Evolutionary conservation across 2,113 vertebrate species (phyloP).

Genomic region (Saguinus midas): DNA sequence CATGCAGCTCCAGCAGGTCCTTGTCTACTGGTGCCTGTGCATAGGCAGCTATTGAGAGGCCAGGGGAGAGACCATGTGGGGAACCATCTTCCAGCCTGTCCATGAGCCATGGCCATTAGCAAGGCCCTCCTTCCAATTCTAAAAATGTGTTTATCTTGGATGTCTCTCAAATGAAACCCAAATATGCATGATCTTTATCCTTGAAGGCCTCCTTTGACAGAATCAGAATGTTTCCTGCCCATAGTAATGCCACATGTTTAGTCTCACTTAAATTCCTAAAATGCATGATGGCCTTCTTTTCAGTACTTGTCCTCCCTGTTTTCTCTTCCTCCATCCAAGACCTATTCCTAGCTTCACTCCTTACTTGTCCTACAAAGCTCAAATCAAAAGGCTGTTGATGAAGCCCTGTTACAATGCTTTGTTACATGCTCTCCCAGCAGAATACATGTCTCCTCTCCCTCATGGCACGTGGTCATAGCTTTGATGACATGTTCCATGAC

Average conservation of each 20-base stretch:
- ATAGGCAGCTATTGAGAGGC: accelerated
- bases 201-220: background rate
- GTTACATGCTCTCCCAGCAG: background rate
- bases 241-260: background rate
- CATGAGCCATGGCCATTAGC: accelerated
- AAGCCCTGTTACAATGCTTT: background rate
- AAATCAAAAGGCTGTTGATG: background rate
- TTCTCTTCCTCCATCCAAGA: background rate
- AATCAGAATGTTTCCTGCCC: accelerated
- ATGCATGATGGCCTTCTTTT: background rate
- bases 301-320: background rate
- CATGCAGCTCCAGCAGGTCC: background rate
- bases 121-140: background rate
- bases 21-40: background rate
- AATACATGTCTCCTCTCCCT: too few relatives aligned
- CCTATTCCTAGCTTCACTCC: background rate
- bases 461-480: too few relatives aligned
- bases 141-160: background rate
- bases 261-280: background rate
- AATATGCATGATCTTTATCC: background rate
- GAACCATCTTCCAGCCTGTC: accelerated
- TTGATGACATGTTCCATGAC: background rate
- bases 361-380: background rate
- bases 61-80: accelerated
- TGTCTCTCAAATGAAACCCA: background rate